Base-by-base conservation (phyloP, 2,888 invertebrate genomes). In the Cyrtodaria siliqua region DNA sequence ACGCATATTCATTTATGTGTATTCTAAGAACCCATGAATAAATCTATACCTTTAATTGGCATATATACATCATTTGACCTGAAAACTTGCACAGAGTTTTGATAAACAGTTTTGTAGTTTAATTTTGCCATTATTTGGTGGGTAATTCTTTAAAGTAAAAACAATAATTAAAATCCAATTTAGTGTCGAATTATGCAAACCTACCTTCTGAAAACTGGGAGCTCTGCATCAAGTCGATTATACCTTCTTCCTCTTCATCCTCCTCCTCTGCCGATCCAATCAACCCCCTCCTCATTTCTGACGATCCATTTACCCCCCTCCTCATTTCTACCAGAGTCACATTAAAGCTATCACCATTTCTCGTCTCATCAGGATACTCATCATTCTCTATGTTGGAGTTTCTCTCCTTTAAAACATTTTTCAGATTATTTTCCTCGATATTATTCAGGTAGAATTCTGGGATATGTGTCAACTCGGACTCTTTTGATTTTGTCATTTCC, bases 171-270 rank as follows among this genome's bases (percentile, higher is more conserved):
- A n/a, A n/a, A n/a, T n/a, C n/a, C n/a, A n/a, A n/a, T n/a, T n/a
- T n/a, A n/a, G n/a, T n/a, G n/a, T n/a, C n/a, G n/a, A n/a, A n/a
- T 12, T 16, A 49, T 18, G 40, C 27, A 12, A 12, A 24, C 75
- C 40, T 66, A 84, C 84, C 84, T 79, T 84, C 82, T 12, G 78
- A 82, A 47, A 70, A 82, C 61, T 80, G 82, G 4, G 81, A 81
- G 44, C 75, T 81, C 72, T 78, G 77, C 81, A 81, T 78, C 18
- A 78, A 56, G 44, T 72, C 69, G 26, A 78, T 68, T 44, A 68
- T 72, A 8, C 57, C 29, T 26, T 56, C 52, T 4, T 59, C 71
- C 20, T 59, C 66, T n/a, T 55, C 47, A 20, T 57, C 57, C 23
- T 61, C 68, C 12, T 61, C 68, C 12, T 62, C 57, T 1, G 18